Evolutionary conservation across 1,140 invertebrate species (phyloP), one percentile per base, ranked within the genome.

Genomic region (Augochlora pura): DNA sequence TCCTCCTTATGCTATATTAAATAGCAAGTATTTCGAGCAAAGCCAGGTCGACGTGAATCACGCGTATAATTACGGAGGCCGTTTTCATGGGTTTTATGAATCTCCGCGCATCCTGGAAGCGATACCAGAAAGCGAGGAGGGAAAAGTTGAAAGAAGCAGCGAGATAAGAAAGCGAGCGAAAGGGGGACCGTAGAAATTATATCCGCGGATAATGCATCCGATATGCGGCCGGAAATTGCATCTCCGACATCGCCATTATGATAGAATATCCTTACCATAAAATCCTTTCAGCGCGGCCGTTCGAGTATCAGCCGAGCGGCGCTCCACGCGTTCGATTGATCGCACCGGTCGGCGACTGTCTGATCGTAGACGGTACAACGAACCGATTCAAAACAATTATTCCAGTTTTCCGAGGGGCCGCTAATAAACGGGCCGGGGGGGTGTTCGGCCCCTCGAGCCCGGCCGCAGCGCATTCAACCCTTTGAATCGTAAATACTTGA

Each of bases 171-270:
- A 72, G 49, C 46, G 57, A n/a, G 64, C 14, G 49, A 27, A 14
- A 46, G 23, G 23, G 9, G 62, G 62, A 42, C 27, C 39, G 60
- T 27, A 12, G 68, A 54, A 78, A 78, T 78, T 72, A 72, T 64
- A 57, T 78, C 68, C 69, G 18, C n/a, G 27, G 32, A 52, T 72
- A 78, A 79, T 67, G 71, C 71, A 49, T 63, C 71, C 63, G 71
- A 79, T 74, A 74, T 66, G 71, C 71, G 38, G 70, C 39, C 21
- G 59, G 63, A 74, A 79, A 79, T 79, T 79, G 70, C 70, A 73
- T 23, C 62, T n/a, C 42, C 21, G 25, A 23, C 52, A 73, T 74
- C 71, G 16, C 71, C 71, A 39, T 79, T 74, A 60, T 52, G 49
- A 49, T 49, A 25, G 70, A 60, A 74, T 79, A 74, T 74, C n/a